Evolutionary conservation across 2,113 vertebrate genomes (phyloP).

Genomic region (Thermophis baileyi): DNA sequence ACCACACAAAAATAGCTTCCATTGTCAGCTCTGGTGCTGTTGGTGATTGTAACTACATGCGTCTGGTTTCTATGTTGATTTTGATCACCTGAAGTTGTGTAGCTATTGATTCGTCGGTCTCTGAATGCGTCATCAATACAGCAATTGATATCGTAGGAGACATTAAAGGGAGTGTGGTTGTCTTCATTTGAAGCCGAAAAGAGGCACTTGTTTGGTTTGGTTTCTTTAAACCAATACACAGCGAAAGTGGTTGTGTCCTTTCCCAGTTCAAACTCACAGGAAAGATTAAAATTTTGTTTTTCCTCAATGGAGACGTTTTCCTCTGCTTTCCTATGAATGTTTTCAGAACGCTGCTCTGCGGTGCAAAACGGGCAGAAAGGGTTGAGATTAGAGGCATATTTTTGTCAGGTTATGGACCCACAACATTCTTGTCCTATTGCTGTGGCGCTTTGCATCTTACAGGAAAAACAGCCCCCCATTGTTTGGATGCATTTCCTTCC

Average conservation of each 20-base stretch:
- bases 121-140: background rate
- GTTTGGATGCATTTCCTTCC: background rate
- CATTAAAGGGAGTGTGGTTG: rapidly evolving
- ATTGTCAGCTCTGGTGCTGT: background rate
- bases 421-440: background rate
- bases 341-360: background rate
- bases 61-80: rapidly evolving
- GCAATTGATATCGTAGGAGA: background rate
- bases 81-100: rapidly evolving
- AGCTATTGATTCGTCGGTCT: background rate
- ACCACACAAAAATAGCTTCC: conserved; percentile 35
- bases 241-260: rapidly evolving
- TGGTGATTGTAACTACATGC: background rate
- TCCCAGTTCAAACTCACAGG: background rate
- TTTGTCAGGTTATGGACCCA: background rate
- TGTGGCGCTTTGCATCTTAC: background rate
- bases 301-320: rapidly evolving
- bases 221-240: conserved; percentile 23
- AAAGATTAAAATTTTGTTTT: background rate
- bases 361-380: background rate
- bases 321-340: rapidly evolving
- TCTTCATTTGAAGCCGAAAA: background rate
- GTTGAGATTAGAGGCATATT: background rate
- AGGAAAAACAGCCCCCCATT: too few relatives aligned
- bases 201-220: background rate